Evolutionary conservation across 37 sponge, comb jelly and placozoan genomes (phyloP), one percentile per base, ranked within the genome.

Genomic region (Cliona cf. orientalis): DNA sequence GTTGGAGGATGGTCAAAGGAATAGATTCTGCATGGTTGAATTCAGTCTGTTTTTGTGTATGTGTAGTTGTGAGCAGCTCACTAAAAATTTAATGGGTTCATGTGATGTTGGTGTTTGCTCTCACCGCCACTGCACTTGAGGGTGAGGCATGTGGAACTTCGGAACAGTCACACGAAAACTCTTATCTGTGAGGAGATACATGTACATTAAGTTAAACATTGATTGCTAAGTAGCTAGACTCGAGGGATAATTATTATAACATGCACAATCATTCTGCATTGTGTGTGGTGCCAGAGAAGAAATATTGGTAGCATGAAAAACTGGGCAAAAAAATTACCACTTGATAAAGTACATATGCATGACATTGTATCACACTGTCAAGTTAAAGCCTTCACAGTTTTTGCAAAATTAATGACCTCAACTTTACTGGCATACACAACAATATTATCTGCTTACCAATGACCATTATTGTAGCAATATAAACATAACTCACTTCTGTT

Each of bases 81-180:
- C n/a, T n/a, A n/a, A n/a, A n/a, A n/a, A n/a, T n/a, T n/a, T n/a
- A n/a, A n/a, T n/a, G n/a, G n/a, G n/a, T n/a, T n/a, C n/a, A n/a
- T n/a, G n/a, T n/a, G n/a, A n/a, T 49, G 14, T 49, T 49, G 53
- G 53, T 49, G 53, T 14, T 49, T 14, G 9, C 53, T 49, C 9
- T 67, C 41, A 67, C 40, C 31, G 11, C 75, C 75, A 74, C 57
- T 34, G 37, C 12, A 77, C 46, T 2, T 77, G 23, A 1, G 78
- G 78, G 2, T 32, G 25, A 12, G 63, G 43, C 78, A 77, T 77
- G 44, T 40, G 44, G 22, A 77, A 77, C 44, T 39, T 31, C 2
- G 78, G 78, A 14, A 77, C 33, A 11, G 17, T n/a, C 25, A 77
- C 39, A 9, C 12, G 19, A 37, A 77, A 77, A 1, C 28, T 40